A percentile compares a stretch with the other conserved stretches of the same genome.
Evolutionary conservation across 2,113 vertebrate species (phyloP).

Genomic region (Bos indicus): DNA sequence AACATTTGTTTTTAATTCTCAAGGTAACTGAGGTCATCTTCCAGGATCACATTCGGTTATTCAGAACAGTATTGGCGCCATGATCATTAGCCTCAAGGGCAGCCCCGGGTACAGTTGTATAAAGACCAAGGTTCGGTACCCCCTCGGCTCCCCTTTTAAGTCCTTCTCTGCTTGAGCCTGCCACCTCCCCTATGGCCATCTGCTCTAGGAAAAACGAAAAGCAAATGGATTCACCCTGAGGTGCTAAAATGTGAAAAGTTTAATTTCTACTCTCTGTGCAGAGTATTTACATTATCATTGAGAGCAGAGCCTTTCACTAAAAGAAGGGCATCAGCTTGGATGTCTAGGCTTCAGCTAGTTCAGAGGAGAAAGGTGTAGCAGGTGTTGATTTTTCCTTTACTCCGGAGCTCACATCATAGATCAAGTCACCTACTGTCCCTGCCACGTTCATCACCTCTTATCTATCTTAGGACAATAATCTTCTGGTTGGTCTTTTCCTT

Average conservation of each 20-base stretch:
- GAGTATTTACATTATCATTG: neutral
- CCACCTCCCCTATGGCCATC: neutral
- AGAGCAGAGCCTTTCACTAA: neutral
- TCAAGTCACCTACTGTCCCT: neutral
- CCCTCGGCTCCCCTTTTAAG: neutral
- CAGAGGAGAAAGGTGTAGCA: neutral
- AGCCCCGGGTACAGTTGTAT: neutral
- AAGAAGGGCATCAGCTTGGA: neutral
- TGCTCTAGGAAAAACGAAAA: neutral
- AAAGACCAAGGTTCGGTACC: neutral
- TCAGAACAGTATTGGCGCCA: neutral
- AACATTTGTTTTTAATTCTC: neutral
- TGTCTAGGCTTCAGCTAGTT: neutral
- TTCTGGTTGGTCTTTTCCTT: neutral
- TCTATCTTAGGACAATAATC: neutral
- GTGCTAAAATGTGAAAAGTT: neutral
- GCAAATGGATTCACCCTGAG: neutral
- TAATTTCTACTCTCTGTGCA: neutral
- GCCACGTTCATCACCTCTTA: neutral
- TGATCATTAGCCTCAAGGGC: neutral
- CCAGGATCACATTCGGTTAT: neutral
- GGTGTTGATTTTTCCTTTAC: neutral
- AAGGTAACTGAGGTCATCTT: neutral
- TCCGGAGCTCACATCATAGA: neutral
- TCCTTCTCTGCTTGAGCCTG: neutral